Base-by-base conservation (phyloP, 2,888 invertebrate species). In the Caenorhabditis drosophilae region DNA sequence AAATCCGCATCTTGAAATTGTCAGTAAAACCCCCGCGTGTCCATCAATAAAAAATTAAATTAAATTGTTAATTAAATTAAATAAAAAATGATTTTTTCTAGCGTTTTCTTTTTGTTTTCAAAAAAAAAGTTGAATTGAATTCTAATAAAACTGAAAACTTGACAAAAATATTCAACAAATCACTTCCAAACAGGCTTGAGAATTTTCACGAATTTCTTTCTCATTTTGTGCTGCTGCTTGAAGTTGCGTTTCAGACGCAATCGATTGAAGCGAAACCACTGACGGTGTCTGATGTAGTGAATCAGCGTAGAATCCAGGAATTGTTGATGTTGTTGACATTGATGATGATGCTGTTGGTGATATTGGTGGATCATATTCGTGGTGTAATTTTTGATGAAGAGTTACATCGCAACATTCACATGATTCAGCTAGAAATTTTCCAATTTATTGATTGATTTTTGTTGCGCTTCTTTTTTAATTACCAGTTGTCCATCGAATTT, bases 341-440 rank as follows among this genome's bases (percentile, higher is more conserved):
- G 36, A 27, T 12, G 55, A 54, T 16, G 61, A 55, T 4, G 50
- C 16, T n/a, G n/a, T n/a, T n/a, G n/a, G n/a, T n/a, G n/a, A n/a
- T n/a, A n/a, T n/a, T n/a, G n/a, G n/a, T 7, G 35, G 16, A n/a
- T 4, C 16, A 4, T 4, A 4, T 6, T 31, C 31, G 31, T 31
- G 31, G 4, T 36, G 36, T n/a, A 44, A 35, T 2, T 42, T 54
- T 2, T 55, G 31, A 4, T 53, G 49, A 9, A 56, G 34, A 6
- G 45, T 62, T 9, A 62, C 62, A 36, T 62, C 62, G 25, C 62
- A 62, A 18, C 62, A 62, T 47, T 51, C 56, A n/a, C 62, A 62
- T 1, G 52, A 48, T 35, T 62, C 62, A 16, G 27, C 35, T 40
- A 22, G 6, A 40, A 18, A 18, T 12, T 36, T 36, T 12, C 6